These are phyloP conservation scores for Conus ventricosus DNA, from an alignment of 1,140 invertebrate species.

Conservation along the genomic window DNA sequence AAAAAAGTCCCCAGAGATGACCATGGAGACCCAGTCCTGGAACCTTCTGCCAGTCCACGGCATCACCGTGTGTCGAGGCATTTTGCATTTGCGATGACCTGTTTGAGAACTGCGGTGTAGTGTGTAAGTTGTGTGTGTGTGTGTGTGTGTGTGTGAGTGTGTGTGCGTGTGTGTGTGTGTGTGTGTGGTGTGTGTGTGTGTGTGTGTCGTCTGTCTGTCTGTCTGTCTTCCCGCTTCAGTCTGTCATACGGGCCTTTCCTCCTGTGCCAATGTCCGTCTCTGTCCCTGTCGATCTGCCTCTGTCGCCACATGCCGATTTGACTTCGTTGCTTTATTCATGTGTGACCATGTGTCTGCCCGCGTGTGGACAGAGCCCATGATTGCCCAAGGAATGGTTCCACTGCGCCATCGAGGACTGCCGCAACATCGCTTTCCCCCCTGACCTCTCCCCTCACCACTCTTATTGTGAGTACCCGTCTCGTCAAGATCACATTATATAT, in stretches of 20 bases:
- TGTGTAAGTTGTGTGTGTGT: no score
- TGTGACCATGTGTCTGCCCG: neutral
- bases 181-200: neutral
- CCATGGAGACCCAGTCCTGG: no score
- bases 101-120: no score
- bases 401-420: neutral
- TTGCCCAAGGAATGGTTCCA: neutral
- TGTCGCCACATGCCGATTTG: neutral
- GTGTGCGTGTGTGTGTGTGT: neutral
- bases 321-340: neutral
- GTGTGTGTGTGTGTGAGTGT: neutral
- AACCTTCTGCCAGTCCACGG: no score
- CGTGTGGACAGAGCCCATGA: conserved; percentile 15
- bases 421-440: conserved; percentile 6
- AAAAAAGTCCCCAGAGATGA: no score
- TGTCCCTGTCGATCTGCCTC: no score
- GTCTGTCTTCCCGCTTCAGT: neutral
- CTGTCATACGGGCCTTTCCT: neutral
- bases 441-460: neutral
- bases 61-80: no score
- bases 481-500: no score
- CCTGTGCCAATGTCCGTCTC: no score
- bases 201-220: neutral
- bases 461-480: no score
- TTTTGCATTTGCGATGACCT: neutral